Evolutionary conservation across 2,113 vertebrate genomes (phyloP).

Genomic region (Girardinichthys multiradiatus): DNA sequence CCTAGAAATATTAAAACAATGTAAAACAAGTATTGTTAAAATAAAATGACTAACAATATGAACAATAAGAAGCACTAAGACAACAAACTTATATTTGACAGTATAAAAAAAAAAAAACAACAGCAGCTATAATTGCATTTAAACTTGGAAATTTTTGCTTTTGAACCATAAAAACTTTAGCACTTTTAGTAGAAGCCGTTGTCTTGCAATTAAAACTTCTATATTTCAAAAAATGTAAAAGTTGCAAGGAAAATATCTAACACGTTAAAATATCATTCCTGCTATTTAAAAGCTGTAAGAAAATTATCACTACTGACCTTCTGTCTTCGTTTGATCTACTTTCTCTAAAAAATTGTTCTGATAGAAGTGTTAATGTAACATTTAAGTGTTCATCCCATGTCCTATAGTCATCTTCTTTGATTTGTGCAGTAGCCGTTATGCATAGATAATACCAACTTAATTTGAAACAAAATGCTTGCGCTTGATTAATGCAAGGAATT

Average conservation of each 20-base stretch:
- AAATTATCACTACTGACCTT: neutral
- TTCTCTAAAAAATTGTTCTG: conserved; percentile 16
- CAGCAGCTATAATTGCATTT: no score
- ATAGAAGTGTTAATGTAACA: conserved; percentile 50
- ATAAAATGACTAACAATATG: no score
- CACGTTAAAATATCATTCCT: conserved; percentile 7
- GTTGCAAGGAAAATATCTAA: neutral
- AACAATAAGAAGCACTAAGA: no score
- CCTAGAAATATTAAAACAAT: no score
- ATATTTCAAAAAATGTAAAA: neutral
- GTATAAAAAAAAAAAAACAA: no score
- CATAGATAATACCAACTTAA: conserved; percentile 24
- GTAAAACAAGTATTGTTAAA: no score
- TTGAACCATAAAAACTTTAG: neutral
- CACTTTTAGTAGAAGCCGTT: neutral
- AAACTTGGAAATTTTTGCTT: no score
- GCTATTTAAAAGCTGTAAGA: neutral
- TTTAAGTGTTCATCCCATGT: conserved; percentile 42
- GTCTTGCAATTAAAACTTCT: neutral
- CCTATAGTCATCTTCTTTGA: conserved; percentile 40
- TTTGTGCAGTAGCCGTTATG: conserved; percentile 43
- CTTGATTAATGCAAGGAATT: conserved; percentile 41
- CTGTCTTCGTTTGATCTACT: conserved; percentile 6
- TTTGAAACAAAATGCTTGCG: conserved; percentile 46
- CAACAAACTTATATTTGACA: no score